These are phyloP conservation scores for Orthonychiurus folsomi DNA, from an alignment of 2,888 invertebrate genomes.

Conservation along the genomic window DNA sequence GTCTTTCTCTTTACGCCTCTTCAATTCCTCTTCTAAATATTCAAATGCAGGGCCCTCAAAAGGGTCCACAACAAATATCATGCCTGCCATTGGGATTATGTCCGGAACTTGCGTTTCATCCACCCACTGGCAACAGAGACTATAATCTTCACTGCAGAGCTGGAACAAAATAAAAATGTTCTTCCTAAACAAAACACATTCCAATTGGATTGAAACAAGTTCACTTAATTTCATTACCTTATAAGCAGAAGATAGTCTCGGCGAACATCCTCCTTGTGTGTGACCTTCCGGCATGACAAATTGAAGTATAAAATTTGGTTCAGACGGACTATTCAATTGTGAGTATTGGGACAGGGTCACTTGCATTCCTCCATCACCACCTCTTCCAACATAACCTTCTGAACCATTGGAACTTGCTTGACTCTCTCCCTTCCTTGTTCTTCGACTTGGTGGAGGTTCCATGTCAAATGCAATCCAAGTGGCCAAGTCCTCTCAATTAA, in stretches of 20 bases:
- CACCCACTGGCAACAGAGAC: constrained; percentile 57
- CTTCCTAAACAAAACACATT: not conserved
- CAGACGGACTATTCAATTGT: not conserved
- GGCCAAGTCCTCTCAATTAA: too few relatives aligned
- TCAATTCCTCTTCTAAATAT: constrained; percentile 45
- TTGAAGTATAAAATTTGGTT: constrained; percentile 14
- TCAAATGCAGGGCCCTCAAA: constrained; percentile 67
- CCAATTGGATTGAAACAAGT: not conserved
- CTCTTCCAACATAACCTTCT: too few relatives aligned
- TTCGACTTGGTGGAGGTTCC: too few relatives aligned
- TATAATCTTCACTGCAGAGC: constrained; percentile 56
- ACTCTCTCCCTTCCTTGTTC: too few relatives aligned
- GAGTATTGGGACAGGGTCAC: constrained; percentile 9
- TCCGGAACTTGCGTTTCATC: constrained; percentile 53
- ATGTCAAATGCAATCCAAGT: too few relatives aligned
- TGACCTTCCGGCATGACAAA: constrained; percentile 31
- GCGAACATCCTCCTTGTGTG: constrained; percentile 16
- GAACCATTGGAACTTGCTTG: too few relatives aligned
- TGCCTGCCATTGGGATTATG: constrained; percentile 54
- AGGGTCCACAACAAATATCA: constrained; percentile 67
- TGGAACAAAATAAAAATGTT: constrained; percentile 41
- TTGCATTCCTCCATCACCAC: not conserved
- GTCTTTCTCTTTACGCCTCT: constrained; percentile 49
- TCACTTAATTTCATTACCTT: constrained; percentile 17
- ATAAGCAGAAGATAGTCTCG: constrained; percentile 19